Evolutionary conservation across 1,140 invertebrate genomes (phyloP).

Genomic region (Drosophila takahashii): DNA sequence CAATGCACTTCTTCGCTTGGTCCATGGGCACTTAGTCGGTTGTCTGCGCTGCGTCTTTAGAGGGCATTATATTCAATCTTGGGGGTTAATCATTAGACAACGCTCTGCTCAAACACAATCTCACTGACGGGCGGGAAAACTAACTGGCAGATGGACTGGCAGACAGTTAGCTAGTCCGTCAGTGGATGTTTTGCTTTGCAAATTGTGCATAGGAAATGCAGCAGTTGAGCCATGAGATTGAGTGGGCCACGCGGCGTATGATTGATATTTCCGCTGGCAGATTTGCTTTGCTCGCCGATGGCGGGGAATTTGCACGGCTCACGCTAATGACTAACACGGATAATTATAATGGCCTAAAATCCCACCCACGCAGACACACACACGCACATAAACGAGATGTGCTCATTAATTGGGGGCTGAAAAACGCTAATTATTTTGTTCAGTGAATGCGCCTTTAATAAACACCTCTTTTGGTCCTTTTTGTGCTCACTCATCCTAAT

Average conservation of each 20-base stretch:
- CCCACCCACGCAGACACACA: constrained; percentile 29
- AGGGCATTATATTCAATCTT: constrained; percentile 69
- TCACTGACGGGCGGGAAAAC: constrained; percentile 21
- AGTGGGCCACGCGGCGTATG: constrained; percentile 30
- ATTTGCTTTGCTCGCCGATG: background rate
- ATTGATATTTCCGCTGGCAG: constrained; percentile 27
- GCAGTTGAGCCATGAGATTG: constrained; percentile 11
- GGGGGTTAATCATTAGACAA: constrained; percentile 69
- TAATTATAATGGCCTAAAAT: constrained; percentile 52
- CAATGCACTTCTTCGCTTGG: constrained; percentile 46
- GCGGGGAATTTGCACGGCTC: background rate
- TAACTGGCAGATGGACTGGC: constrained; percentile 28
- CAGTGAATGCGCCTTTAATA: constrained; percentile 61
- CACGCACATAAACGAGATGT: background rate
- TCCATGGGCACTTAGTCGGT: constrained; percentile 44
- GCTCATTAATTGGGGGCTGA: constrained; percentile 44
- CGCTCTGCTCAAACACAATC: constrained; percentile 25
- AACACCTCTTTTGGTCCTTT: constrained; percentile 46
- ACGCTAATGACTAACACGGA: constrained; percentile 52
- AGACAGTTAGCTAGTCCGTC: constrained; percentile 23
- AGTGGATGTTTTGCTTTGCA: constrained; percentile 35
- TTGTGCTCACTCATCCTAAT: constrained; percentile 52
- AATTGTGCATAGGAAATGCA: constrained; percentile 43
- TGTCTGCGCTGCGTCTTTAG: constrained; percentile 54
- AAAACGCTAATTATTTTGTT: constrained; percentile 76